Conservation (phyloP, 2,888 invertebrate species). For the Aphrophora alni region DNA sequence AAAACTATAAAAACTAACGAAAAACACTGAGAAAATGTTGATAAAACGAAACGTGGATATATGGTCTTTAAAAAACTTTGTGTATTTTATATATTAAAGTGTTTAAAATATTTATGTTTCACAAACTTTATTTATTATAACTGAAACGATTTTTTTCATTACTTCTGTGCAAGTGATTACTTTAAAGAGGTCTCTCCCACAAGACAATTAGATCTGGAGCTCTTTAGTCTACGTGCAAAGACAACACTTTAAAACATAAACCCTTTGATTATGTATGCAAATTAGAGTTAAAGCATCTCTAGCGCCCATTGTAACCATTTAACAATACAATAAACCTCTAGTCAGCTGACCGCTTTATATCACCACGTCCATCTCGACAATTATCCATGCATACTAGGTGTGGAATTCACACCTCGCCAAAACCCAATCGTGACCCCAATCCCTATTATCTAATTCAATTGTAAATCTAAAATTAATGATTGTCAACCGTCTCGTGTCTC, state of each 20-base stretch:
- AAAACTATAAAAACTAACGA: no score
- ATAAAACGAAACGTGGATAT: no score
- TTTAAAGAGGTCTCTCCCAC: no score
- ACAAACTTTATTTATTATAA: no score
- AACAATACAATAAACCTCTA: background rate
- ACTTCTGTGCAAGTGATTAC: no score
- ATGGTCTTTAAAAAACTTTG: no score
- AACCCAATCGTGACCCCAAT: conserved; percentile 32
- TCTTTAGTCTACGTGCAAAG: no score
- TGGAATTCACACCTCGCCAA: background rate
- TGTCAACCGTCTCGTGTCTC: background rate
- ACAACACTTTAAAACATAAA: background rate
- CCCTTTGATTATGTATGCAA: background rate
- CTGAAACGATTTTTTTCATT: no score
- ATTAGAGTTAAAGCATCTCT: background rate
- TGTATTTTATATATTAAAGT: no score
- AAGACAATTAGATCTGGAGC: no score
- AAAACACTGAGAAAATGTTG: no score
- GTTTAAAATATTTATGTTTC: no score
- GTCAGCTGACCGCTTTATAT: background rate
- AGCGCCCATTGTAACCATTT: background rate
- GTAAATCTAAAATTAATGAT: conserved; percentile 37
- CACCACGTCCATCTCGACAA: background rate
- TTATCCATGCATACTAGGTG: background rate
- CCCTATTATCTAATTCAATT: conserved; percentile 39